Conservation (phyloP, 1,140 invertebrate species). For the Neodiprion lecontei region DNA sequence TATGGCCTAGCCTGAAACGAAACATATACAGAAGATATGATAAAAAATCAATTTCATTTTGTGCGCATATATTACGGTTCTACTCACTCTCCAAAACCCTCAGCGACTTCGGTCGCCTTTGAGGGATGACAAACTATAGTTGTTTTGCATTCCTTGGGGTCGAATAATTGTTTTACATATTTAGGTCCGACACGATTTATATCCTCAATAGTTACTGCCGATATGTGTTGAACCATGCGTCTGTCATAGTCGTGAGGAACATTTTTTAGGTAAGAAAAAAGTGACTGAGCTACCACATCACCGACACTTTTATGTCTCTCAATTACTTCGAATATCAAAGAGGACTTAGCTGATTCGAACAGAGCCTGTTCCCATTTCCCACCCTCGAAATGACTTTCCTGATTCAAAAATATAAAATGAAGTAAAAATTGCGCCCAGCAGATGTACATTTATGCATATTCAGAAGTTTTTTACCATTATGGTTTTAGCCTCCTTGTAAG, state of each 20-base stretch:
- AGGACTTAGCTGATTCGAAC: slow-evolving; percentile 84
- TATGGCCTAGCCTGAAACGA: slow-evolving; percentile 57
- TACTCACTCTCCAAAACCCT: slow-evolving; percentile 73
- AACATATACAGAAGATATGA: slow-evolving; percentile 27
- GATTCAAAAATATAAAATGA: slow-evolving; percentile 31
- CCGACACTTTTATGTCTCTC: slow-evolving; percentile 79
- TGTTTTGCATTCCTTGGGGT: slow-evolving; percentile 65
- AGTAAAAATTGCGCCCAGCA: neutral
- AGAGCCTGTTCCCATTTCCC: slow-evolving; percentile 75
- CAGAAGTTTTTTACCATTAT: slow-evolving; percentile 70
- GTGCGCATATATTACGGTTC: slow-evolving; percentile 58
- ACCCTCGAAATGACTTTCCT: slow-evolving; percentile 72
- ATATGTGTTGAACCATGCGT: slow-evolving; percentile 73
- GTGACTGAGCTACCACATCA: slow-evolving; percentile 72
- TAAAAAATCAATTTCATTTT: slow-evolving; percentile 1
- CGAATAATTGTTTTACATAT: slow-evolving; percentile 74
- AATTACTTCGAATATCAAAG: slow-evolving; percentile 85
- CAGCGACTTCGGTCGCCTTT: slow-evolving; percentile 72
- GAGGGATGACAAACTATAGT: slow-evolving; percentile 79
- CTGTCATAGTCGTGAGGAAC: slow-evolving; percentile 74
- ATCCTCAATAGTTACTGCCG: slow-evolving; percentile 71
- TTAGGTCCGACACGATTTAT: slow-evolving; percentile 70
- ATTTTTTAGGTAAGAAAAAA: slow-evolving; percentile 75
- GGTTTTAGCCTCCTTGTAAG: slow-evolving; percentile 77
- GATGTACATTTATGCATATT: neutral